Evolutionary conservation across 2,113 vertebrate species (phyloP).

Genomic region (Misgurnus anguillicaudatus): DNA sequence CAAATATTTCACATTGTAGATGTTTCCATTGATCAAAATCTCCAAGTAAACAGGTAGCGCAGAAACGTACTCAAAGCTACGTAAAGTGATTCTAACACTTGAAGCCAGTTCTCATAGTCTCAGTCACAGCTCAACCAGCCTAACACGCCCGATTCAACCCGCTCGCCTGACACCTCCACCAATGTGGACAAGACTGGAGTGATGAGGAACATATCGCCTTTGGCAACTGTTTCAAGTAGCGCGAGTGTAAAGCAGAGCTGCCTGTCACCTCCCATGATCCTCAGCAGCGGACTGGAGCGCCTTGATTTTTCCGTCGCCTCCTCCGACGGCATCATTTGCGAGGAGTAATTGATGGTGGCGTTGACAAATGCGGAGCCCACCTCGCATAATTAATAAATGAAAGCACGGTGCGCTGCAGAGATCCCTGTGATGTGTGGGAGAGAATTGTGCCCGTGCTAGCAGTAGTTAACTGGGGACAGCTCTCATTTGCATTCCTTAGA

Average conservation of each 20-base stretch:
- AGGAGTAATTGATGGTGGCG: constrained; percentile 60
- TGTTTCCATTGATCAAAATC: constrained; percentile 6
- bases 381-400: constrained; percentile 72
- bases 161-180: constrained; percentile 63
- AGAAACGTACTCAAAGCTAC: background rate
- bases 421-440: constrained; percentile 57
- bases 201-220: constrained; percentile 71
- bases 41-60: background rate
- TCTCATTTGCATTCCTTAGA: constrained; percentile 61
- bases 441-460: constrained; percentile 33
- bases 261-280: constrained; percentile 69
- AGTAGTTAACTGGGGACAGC: constrained; percentile 53
- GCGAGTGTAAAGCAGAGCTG: constrained; percentile 65
- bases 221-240: constrained; percentile 74
- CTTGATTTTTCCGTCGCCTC: constrained; percentile 69
- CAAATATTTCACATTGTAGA: no score
- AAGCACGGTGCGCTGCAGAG: constrained; percentile 58
- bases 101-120: constrained; percentile 13
- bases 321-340: constrained; percentile 69
- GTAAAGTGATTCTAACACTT: constrained; percentile 28
- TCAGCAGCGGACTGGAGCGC: constrained; percentile 64
- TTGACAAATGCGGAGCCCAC: constrained; percentile 66
- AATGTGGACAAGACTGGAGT: constrained; percentile 71
- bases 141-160: constrained; percentile 53
- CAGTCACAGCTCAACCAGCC: constrained; percentile 25